These are phyloP conservation scores for Pristionchus arcanus DNA, from an alignment of 2,888 invertebrate genomes.

Conservation along the genomic window DNA sequence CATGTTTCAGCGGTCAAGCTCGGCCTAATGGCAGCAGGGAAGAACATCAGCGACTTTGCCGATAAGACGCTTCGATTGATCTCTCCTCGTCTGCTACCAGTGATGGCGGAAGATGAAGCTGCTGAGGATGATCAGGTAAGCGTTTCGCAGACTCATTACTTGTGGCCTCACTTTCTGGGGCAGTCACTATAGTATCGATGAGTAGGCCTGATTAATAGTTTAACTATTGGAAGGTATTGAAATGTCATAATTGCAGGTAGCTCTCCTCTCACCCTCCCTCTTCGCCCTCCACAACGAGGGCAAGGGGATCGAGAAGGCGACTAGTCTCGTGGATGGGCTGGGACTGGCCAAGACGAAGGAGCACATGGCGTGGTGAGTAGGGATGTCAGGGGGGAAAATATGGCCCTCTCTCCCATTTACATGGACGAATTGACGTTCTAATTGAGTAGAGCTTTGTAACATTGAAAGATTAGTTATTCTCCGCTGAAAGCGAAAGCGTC, in stretches of 20 bases:
- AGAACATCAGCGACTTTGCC: slow-evolving; percentile 75
- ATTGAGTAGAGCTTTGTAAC: too few species aligned
- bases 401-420: too few species aligned
- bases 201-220: too few species aligned
- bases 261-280: slow-evolving; percentile 51
- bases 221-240: too few species aligned
- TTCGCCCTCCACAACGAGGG: slow-evolving; percentile 52
- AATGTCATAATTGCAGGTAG: slow-evolving; percentile 13
- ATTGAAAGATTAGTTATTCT: too few species aligned
- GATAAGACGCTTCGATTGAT: slow-evolving; percentile 74
- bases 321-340: slow-evolving; percentile 54
- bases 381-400: too few species aligned
- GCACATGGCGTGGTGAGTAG: slow-evolving; percentile 72
- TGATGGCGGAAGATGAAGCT: slow-evolving; percentile 75
- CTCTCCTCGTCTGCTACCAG: slow-evolving; percentile 75
- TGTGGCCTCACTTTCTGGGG: too few species aligned
- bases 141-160: background rate
- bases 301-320: slow-evolving; percentile 54
- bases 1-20: slow-evolving; percentile 59
- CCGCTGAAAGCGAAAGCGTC: too few species aligned
- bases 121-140: slow-evolving; percentile 52
- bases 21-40: slow-evolving; percentile 72
- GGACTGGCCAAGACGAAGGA: slow-evolving; percentile 58
- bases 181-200: too few species aligned
- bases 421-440: too few species aligned